Conservation (phyloP, 2,888 invertebrate species). For the Diabrotica balteata region DNA sequence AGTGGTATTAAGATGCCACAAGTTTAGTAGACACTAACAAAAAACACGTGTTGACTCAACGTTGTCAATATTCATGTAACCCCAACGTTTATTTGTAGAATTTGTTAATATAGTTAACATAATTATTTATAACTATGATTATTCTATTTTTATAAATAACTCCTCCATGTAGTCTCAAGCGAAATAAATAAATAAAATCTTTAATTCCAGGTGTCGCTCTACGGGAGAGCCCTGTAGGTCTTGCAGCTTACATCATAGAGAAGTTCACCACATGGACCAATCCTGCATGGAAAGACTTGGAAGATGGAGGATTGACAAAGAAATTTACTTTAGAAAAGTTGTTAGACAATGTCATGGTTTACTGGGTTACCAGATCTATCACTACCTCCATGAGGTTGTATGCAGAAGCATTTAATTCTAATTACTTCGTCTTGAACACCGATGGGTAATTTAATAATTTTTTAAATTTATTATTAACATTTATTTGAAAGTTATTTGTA, state of each 20-base stretch:
- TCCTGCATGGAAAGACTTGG: slow-evolving; percentile 58
- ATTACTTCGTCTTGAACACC: background rate
- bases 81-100: too few species aligned
- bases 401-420: slow-evolving; percentile 65
- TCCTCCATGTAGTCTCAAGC: background rate
- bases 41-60: too few species aligned
- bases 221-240: slow-evolving; percentile 80
- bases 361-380: slow-evolving; percentile 78
- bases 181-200: background rate
- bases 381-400: slow-evolving; percentile 80
- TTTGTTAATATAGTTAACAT: too few species aligned
- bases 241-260: slow-evolving; percentile 90
- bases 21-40: too few species aligned
- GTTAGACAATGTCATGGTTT: slow-evolving; percentile 83
- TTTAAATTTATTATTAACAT: too few species aligned
- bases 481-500: too few species aligned
- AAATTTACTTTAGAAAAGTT: slow-evolving; percentile 75
- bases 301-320: slow-evolving; percentile 73
- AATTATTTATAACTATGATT: too few species aligned
- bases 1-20: too few species aligned
- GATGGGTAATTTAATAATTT: slow-evolving; percentile 8
- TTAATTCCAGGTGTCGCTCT: slow-evolving; percentile 68
- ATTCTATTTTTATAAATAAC: too few species aligned
- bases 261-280: slow-evolving; percentile 84
- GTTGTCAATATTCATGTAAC: too few species aligned